A percentile compares a stretch with the other conserved stretches of the same genome.
Evolutionary conservation across 2,888 invertebrate genomes (phyloP).

Genomic region (Campaea margaritaria): DNA sequence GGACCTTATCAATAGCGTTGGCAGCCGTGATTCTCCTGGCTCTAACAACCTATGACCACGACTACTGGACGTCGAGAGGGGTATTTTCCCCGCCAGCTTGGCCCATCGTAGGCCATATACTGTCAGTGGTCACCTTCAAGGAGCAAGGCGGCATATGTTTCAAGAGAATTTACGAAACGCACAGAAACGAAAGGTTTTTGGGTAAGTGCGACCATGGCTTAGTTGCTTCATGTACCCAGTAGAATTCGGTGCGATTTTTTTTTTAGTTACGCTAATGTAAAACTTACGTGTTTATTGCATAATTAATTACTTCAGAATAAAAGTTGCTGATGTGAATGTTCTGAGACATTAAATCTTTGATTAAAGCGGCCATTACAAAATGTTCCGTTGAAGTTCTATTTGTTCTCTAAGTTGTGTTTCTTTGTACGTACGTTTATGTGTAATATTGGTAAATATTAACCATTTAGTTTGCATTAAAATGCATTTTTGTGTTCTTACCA

Average conservation of each 20-base stretch:
- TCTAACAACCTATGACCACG: constrained; percentile 74
- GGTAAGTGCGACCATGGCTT: constrained; percentile 60
- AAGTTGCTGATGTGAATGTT: too few species aligned
- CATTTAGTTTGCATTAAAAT: too few species aligned
- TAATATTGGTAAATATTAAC: too few species aligned
- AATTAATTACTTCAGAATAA: too few species aligned
- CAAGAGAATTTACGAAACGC: constrained; percentile 73
- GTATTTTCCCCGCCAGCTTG: constrained; percentile 73
- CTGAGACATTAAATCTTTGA: too few species aligned
- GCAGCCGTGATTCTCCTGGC: constrained; percentile 51
- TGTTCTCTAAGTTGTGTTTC: too few species aligned
- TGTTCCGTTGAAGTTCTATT: too few species aligned
- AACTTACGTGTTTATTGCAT: too few species aligned
- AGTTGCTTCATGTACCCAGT: constrained; percentile 21
- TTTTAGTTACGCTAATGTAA: constrained; percentile 1
- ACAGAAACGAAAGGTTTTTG: constrained; percentile 67
- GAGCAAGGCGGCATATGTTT: constrained; percentile 79
- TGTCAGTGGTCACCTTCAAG: constrained; percentile 69
- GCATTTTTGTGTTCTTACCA: too few species aligned
- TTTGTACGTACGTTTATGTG: too few species aligned
- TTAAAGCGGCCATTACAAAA: too few species aligned
- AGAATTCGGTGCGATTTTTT: constrained; percentile 7
- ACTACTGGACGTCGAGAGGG: constrained; percentile 72
- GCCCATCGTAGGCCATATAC: constrained; percentile 77
- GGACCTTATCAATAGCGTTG: constrained; percentile 53